Evolutionary conservation across 2,113 vertebrate genomes (phyloP).

Genomic region (Semnornis frantzii): DNA sequence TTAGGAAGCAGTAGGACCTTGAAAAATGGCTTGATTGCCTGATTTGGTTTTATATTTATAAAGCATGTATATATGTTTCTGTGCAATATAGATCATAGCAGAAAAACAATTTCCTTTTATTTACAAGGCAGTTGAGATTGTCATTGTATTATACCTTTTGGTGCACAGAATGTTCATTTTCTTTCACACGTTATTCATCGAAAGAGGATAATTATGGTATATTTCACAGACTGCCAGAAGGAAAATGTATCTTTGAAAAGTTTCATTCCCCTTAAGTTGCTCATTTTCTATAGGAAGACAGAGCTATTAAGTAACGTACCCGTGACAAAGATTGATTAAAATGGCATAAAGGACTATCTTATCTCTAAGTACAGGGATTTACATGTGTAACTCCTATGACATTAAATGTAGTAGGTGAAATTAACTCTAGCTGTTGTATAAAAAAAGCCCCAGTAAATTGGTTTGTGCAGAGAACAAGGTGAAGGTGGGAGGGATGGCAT

Average conservation of each 20-base stretch:
- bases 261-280: slow-evolving; percentile 80
- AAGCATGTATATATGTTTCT: slow-evolving; percentile 17
- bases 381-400: slow-evolving; percentile 45
- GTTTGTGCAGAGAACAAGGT: slow-evolving; percentile 26
- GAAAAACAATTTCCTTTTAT: slow-evolving; percentile 76
- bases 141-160: slow-evolving; percentile 70
- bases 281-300: slow-evolving; percentile 78
- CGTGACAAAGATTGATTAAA: slow-evolving; percentile 59
- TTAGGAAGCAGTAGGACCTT: slow-evolving; percentile 19
- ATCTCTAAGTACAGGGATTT: slow-evolving; percentile 54
- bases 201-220: slow-evolving; percentile 76
- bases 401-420: slow-evolving; percentile 66
- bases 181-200: slow-evolving; percentile 69
- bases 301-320: slow-evolving; percentile 75
- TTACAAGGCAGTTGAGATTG: slow-evolving; percentile 69
- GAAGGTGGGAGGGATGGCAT: background rate
- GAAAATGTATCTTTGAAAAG: slow-evolving; percentile 79
- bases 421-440: slow-evolving; percentile 26
- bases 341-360: slow-evolving; percentile 55
- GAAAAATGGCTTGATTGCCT: slow-evolving; percentile 8
- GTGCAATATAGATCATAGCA: slow-evolving; percentile 45
- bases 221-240: slow-evolving; percentile 78
- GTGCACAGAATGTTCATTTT: slow-evolving; percentile 68
- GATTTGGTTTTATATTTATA: slow-evolving; percentile 57
- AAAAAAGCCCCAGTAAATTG: slow-evolving; percentile 46